phyloP scores from a whole-genome alignment of 2,888 invertebrate species.

The Pterostichus madidus region DNA sequence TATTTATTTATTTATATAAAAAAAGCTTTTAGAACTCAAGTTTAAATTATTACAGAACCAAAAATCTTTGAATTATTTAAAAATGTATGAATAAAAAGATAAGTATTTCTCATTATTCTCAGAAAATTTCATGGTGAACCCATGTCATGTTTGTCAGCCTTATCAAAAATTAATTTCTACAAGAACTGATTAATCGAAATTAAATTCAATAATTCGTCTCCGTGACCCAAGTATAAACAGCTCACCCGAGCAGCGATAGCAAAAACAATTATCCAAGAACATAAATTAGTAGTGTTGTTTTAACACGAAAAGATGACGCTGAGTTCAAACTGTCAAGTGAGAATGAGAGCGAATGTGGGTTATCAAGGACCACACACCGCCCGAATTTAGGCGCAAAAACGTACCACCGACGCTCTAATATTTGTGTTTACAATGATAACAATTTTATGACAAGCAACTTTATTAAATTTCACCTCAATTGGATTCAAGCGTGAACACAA shows the following conservation, averaged over 20 bases:
- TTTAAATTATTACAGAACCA: too few species aligned
- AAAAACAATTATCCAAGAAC: slow-evolving; percentile 65
- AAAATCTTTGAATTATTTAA: too few species aligned
- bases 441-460: not conserved
- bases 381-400: slow-evolving; percentile 63
- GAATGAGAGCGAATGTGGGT: slow-evolving; percentile 36
- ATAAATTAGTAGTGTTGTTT: slow-evolving; percentile 59
- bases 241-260: slow-evolving; percentile 41
- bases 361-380: slow-evolving; percentile 54
- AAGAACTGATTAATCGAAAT: slow-evolving; percentile 60
- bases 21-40: too few species aligned
- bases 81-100: too few species aligned
- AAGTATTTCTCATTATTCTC: too few species aligned
- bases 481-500: too few species aligned
- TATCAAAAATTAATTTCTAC: slow-evolving; percentile 63
- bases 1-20: too few species aligned
- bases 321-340: slow-evolving; percentile 13
- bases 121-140: slow-evolving; percentile 16
- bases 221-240: slow-evolving; percentile 56
- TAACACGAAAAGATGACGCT: slow-evolving; percentile 13
- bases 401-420: not conserved
- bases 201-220: slow-evolving; percentile 64
- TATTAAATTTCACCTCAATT: not conserved
- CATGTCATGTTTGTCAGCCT: slow-evolving; percentile 30
- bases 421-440: slow-evolving; percentile 28